A percentile compares a stretch with the other conserved stretches of the same genome.
Evolutionary conservation across 2,797 vertebrate genomes (phyloP).

Genomic region (Falco naumanni): DNA sequence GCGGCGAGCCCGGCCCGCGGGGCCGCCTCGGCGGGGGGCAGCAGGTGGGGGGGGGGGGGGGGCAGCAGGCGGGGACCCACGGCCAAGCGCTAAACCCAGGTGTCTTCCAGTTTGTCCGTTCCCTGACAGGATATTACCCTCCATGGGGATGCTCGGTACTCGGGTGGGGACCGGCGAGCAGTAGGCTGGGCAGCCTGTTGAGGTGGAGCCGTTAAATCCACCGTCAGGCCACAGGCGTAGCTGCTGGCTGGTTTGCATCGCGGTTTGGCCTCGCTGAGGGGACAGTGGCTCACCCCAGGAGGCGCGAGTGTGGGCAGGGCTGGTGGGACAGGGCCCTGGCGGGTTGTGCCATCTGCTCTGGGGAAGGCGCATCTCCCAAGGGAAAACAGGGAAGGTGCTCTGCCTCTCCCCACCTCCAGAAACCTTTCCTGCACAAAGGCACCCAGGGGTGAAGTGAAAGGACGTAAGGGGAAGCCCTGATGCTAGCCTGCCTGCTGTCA

Average conservation of each 20-base stretch:
- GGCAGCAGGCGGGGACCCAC: fast-evolving
- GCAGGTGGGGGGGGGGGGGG: neutral
- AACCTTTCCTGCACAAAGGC: neutral
- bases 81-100: fast-evolving
- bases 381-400: neutral
- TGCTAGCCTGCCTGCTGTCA: neutral
- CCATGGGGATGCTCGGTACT: no score
- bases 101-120: neutral
- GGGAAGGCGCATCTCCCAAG: neutral
- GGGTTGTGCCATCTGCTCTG: fast-evolving
- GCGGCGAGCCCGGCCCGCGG: neutral
- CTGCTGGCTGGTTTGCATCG: no score
- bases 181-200: neutral
- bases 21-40: neutral
- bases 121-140: no score
- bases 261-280: neutral
- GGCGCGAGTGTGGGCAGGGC: fast-evolving
- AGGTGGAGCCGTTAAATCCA: neutral
- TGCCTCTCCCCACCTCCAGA: neutral
- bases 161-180: fast-evolving
- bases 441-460: neutral
- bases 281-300: neutral
- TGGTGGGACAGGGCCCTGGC: fast-evolving
- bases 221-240: fast-evolving
- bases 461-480: neutral